Evolutionary conservation across 1,140 invertebrate genomes (phyloP), one percentile per base, ranked within the genome.

Genomic region (Drosophila miranda): DNA sequence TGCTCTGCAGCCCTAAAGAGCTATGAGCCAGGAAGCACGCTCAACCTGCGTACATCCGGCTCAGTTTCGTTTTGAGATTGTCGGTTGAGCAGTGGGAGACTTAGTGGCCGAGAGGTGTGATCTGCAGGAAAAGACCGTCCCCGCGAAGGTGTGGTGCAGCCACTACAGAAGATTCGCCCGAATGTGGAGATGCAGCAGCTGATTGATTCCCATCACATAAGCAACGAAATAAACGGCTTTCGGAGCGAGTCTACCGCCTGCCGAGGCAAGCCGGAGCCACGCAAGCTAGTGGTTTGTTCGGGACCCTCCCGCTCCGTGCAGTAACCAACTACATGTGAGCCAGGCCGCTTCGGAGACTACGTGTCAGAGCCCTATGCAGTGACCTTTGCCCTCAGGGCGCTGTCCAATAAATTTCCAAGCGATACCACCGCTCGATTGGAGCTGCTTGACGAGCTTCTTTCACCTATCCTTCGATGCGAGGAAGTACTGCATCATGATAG

Each of bases 261-360:
- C 91, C 28, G 90, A 92, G 92, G 92, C 4, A 92, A 92, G 41
- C 91, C 91, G 2, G 94, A 94, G 75, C 94, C 94, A 1, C 82
- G 90, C 0, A 92, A 92, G 54, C 93, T 92, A 49, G 91, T 91
- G 92, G 92, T 51, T 73, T 94, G 6, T 91, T 92, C 30, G 82
- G 90, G 1, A 90, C 91, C 55, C 94, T 93, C 72, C 89, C 93
- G 2, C 89, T 93, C 6, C 90, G 91, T 45, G 93, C 90, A 0
- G 68, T 94, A 6, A 90, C 90, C 16, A 92, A 93, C 51, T 93
- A 92, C 67, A 55, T 94, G 91, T 92, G 57, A 81, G 75, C 43
- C 88, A 91, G 56, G 67, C 11, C 67, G 92, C 9, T 90, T 91
- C 21, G 91, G 91, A 3, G 75, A 93, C 70, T 84, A 92, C 4